Base-by-base conservation (phyloP, 2,888 invertebrate species). In the Calameuta pallipes region DNA sequence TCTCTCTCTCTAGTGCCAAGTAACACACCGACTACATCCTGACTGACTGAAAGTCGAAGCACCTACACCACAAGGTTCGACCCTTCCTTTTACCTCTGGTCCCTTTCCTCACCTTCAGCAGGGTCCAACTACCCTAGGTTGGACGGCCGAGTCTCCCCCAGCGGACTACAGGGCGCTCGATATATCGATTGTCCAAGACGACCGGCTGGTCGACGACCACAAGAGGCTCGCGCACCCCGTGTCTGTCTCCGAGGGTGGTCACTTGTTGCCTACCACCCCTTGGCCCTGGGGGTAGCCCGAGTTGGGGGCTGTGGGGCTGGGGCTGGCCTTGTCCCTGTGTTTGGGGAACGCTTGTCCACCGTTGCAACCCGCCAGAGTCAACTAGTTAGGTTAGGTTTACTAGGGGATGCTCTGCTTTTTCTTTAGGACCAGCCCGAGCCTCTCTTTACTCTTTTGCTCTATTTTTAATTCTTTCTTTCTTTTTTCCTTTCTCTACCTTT, bases 151-250 rank as follows among this genome's bases (percentile, higher is more conserved):
- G 41, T 41, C 41, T 41, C 41, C 41, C 41, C 41, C 41, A 41
- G 41, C 70, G 70, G 70, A 30, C 31, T 70, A 31, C 70, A 31
- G 31, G 70, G 15, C 30, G 70, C 30, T 78, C 78, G 78, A 78
- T 78, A 78, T 76, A 78, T 90, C 87, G 90, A 90, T 85, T 88
- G 83, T 85, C 84, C 81, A 81, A 81, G 84, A 83, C 82, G 82
- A 83, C 84, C 85, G 89, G 85, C 88, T 87, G 87, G 87, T 89
- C 88, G 87, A 83, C 86, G 87, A 88, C 88, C 87, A 84, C 84
- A 82, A 81, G 76, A 78, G 34, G 69, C 77, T 78, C 76, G 68
- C 69, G 75, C 37, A 74, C 78, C 68, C 74, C 76, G 75, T 78
- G 78, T 82, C 77, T 78, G 79, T 75, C 74, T 34, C 41, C 75